These are phyloP conservation scores for Lacanobia wlatinum DNA, from an alignment of 2,888 invertebrate genomes.

Conservation along the genomic window DNA sequence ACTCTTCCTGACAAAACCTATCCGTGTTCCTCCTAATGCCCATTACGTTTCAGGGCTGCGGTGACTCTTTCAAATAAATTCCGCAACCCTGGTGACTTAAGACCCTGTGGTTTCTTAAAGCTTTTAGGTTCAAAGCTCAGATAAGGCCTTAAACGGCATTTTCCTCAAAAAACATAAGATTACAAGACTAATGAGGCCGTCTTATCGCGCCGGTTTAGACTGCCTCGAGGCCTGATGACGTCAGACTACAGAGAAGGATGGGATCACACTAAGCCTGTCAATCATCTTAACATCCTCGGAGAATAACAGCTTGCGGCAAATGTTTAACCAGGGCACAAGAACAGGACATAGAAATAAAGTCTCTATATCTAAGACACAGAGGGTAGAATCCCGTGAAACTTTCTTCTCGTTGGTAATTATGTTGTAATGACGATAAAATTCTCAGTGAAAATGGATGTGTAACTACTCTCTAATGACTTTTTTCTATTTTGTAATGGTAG, in stretches of 20 bases:
- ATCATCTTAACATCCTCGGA: constrained; percentile 40
- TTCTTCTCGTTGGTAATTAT: constrained; percentile 46
- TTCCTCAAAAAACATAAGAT: constrained; percentile 24
- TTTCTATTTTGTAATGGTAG: constrained; percentile 28
- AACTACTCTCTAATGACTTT: constrained; percentile 41
- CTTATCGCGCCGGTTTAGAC: constrained; percentile 27
- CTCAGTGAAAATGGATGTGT: constrained; percentile 51
- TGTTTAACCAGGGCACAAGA: constrained; percentile 1
- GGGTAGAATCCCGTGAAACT: constrained; percentile 21
- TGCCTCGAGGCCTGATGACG: constrained; percentile 35
- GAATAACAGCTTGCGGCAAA: constrained; percentile 27
- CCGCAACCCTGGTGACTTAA: no score
- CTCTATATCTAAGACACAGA: neutral
- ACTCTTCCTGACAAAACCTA: no score
- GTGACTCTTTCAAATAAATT: no score
- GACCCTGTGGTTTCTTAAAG: neutral
- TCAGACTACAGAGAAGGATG: constrained; percentile 26
- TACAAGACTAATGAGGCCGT: constrained; percentile 24
- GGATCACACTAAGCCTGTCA: constrained; percentile 49
- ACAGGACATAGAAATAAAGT: neutral
- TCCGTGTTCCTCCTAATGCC: no score
- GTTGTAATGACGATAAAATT: constrained; percentile 52
- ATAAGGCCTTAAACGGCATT: neutral
- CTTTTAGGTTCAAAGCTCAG: neutral
- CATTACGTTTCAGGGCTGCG: no score